Percentiles rank a stretch among this genome's conserved stretches.
Conservation (phyloP, 2,797 vertebrate genomes). For the Lophotriccus pileatus region DNA sequence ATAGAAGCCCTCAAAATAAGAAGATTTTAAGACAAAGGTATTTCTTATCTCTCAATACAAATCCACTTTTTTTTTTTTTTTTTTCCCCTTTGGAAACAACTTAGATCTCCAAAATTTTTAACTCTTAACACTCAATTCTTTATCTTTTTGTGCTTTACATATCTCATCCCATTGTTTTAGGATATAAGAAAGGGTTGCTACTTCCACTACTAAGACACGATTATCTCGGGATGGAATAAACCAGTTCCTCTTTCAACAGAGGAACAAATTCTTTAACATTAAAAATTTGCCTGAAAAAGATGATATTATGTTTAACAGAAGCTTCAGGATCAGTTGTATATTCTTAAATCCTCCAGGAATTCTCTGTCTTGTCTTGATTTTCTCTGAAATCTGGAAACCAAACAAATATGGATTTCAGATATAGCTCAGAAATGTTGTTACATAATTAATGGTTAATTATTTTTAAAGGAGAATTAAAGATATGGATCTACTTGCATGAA, state of each 20-base stretch:
- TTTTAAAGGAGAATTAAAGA: neutral
- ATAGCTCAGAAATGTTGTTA: neutral
- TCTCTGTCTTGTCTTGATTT: neutral
- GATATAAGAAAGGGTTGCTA: neutral
- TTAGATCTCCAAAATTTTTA: neutral
- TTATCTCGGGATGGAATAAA: neutral
- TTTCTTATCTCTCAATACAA: neutral
- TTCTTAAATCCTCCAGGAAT: neutral
- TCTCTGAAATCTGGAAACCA: neutral
- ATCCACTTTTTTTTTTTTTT: neutral
- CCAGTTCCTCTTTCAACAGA: rapidly evolving
- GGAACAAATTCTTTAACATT: neutral
- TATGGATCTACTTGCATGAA: neutral
- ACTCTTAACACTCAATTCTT: neutral
- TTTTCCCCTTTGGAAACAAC: neutral
- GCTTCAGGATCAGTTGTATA: neutral
- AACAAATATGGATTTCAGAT: neutral
- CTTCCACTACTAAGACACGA: neutral
- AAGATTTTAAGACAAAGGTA: neutral
- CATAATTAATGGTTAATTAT: neutral
- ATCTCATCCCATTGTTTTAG: neutral
- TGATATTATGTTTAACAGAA: neutral
- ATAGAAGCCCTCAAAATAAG: neutral
- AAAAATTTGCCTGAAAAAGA: neutral
- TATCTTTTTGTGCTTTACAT: neutral